Percentiles rank a stretch among this genome's conserved stretches.
Conservation (phyloP, 2,113 vertebrate genomes). For the Sisor rabdophorus region DNA sequence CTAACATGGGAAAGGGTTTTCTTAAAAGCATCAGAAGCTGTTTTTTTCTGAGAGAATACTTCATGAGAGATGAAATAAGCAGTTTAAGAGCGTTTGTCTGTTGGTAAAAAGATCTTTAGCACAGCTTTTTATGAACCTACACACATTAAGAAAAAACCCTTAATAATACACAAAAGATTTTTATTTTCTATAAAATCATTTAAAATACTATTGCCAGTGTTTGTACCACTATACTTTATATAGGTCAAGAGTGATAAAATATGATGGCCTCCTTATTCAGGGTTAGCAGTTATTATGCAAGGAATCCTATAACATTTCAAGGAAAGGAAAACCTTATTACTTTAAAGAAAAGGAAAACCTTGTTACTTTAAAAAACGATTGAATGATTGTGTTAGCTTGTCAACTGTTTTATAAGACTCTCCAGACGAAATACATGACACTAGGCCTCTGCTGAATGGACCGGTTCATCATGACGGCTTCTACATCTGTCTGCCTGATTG, state of each 20-base stretch:
- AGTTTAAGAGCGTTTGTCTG: neutral
- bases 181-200: neutral
- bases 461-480: conserved; percentile 45
- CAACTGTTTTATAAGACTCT: conserved; percentile 41
- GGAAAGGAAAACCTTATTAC: neutral
- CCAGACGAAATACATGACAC: conserved; percentile 43
- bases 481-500: conserved; percentile 50
- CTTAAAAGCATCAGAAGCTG: neutral
- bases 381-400: conserved; percentile 47
- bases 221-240: neutral
- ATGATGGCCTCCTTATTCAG: conserved; percentile 15
- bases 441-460: conserved; percentile 37
- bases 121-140: neutral
- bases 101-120: no score
- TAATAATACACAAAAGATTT: neutral
- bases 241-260: conserved; percentile 31
- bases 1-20: conserved; percentile 7
- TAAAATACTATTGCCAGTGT: no score
- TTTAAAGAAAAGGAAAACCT: conserved; percentile 17
- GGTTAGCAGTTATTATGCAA: neutral
- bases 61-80: neutral
- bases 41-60: neutral
- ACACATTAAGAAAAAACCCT: conserved; percentile 1
- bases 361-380: conserved; percentile 33
- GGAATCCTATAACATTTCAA: conserved; percentile 19